Evolutionary conservation across 2,797 vertebrate genomes (phyloP), one percentile per base, ranked within the genome.

Genomic region (Vultur gryphus): DNA sequence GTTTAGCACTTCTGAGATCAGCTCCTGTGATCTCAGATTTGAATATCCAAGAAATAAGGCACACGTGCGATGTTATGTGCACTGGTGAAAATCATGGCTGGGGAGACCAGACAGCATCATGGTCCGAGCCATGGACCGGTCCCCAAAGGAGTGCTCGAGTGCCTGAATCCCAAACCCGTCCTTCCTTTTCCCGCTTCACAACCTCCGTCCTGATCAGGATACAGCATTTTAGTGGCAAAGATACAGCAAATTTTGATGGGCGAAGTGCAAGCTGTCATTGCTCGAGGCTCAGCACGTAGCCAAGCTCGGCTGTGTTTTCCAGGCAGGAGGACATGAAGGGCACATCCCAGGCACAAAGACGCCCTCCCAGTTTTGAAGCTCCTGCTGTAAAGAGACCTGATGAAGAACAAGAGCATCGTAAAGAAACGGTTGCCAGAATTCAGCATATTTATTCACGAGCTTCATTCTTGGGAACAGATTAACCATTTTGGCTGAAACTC

Each of bases 401-500:
- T 19, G 58, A 76, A 58, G 33, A 82, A 26, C 1, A 1, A 67
- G 90, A 86, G 24, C 31, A 1, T 44, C 3, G 0, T 33, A 44
- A 75, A 71, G 35, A 39, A 88, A 33, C 0, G 0, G 28, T 48
- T 82, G 84, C 92, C 92, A 89, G 81, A 76, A 79, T 76, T 54
- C 67, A 66, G 62, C 37, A 7, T 33, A 28, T 66, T 90, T 90
- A 49, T 64, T 28, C 51, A 13, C 1, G 1, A 46, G 58, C 29
- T 79, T 69, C 69, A 43, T 88, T 89, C 88, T 78, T 43, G 18
- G 80, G 93, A 95, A 43, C 90, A 89, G 84, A 96, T 95, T 48
- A 87, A 93, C 86, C 81, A 14, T 94, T 96, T 87, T 95, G 95
- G 73, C 86, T 91, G 76, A 82, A 93, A 73, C 46, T 82, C 46